A percentile compares a stretch with the other conserved stretches of the same genome.
These are phyloP conservation scores for Drosophila oshimai DNA, from an alignment of 1,140 invertebrate species.

Conservation along the genomic window DNA sequence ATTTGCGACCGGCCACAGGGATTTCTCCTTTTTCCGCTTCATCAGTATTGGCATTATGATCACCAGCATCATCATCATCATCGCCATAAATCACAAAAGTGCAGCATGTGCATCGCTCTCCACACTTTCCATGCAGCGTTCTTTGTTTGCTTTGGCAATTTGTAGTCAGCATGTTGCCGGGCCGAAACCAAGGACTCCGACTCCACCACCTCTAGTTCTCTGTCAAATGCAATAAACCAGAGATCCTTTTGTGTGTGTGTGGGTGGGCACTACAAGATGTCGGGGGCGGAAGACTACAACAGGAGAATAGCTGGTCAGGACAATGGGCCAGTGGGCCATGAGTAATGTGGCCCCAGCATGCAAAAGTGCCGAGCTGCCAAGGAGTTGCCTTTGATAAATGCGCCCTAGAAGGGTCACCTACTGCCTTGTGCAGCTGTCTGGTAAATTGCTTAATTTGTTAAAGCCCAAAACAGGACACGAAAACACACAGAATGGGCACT, in stretches of 20 bases:
- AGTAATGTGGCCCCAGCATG: constrained; percentile 60
- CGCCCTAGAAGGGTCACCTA: constrained; percentile 54
- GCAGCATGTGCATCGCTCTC: constrained; percentile 74
- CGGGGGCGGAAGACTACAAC: constrained; percentile 15
- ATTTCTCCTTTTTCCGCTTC: constrained; percentile 22
- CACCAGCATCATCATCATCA: constrained; percentile 63
- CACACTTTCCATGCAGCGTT: constrained; percentile 50
- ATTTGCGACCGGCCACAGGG: constrained; percentile 2
- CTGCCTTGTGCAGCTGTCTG: constrained; percentile 39
- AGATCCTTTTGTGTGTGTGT: constrained; percentile 22
- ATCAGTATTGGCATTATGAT: constrained; percentile 45
- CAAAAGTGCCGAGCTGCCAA: constrained; percentile 56
- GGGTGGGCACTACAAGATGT: constrained; percentile 28
- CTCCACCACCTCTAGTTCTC: constrained; percentile 19
- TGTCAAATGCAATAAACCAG: constrained; percentile 72
- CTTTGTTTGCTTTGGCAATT: constrained; percentile 55
- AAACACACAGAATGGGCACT: constrained; percentile 41
- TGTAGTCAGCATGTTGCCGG: constrained; percentile 20
- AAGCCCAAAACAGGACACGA: constrained; percentile 31
- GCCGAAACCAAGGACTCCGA: neutral
- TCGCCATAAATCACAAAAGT: constrained; percentile 73
- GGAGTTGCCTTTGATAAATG: constrained; percentile 63
- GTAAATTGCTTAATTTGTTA: constrained; percentile 74
- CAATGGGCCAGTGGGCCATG: constrained; percentile 39
- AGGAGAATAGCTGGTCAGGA: constrained; percentile 15